Base-by-base conservation (phyloP, 1,140 invertebrate genomes). In the Drosophila miranda region DNA sequence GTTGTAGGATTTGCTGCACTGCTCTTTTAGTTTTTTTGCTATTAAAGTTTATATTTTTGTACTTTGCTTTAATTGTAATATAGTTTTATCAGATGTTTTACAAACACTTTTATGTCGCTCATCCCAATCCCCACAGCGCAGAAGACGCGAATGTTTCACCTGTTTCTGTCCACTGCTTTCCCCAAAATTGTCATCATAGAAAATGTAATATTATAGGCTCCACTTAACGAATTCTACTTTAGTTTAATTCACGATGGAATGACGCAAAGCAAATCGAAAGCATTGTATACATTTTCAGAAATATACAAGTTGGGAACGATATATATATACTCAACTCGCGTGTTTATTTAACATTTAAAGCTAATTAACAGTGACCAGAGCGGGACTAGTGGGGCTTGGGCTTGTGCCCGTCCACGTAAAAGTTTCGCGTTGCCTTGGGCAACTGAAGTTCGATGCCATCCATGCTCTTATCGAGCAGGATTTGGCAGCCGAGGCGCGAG, bases 331-430 rank as follows among this genome's bases (percentile, higher is more conserved):
- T 68, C 62, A 68, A 68, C 66, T 68, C 43, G 67, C 42, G 59
- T 68, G 42, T 68, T 49, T 49, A 68, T 68, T 56, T 43, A 68
- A 41, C 56, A 43, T 46, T 68, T 21, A 13, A 28, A 56, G 11
- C 34, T 50, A 75, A 75, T 70, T 56, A 76, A 69, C 62, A 60
- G 51, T 48, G 23, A 34, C 19, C 38, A 51, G 5, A 48, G n/a
- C 13, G 56, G 8, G 19, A 14, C 57, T 79, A 99, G 92, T 99
- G 98, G 38, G 97, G 96, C 71, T 96, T 94, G 16, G 98, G 98
- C 83, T 96, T 97, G 83, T 99, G 98, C 28, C 98, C 98, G 92
- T 99, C 98, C 13, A 99, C 98, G 93, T 99, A 99, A 92, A 99
- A 99, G 90, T 99, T 99, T 72, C 98, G 94, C 5, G 98, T 99